Conservation (phyloP, 2,113 vertebrate genomes). For the Etheostoma cragini region DNA sequence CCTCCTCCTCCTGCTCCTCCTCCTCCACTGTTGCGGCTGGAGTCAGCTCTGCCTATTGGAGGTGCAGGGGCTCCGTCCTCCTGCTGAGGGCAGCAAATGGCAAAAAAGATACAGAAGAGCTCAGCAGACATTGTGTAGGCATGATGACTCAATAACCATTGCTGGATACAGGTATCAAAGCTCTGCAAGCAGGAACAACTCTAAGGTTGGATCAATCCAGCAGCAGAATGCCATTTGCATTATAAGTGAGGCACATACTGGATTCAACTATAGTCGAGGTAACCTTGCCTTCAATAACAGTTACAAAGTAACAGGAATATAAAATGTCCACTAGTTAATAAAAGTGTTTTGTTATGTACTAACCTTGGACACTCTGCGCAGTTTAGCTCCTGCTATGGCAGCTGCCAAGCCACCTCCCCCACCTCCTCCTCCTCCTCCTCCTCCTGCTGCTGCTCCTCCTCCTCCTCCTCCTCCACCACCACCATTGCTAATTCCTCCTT, state of each 20-base stretch:
- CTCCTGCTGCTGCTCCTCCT: conserved; percentile 67
- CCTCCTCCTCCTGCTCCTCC: conserved; percentile 64
- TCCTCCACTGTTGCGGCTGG: conserved; percentile 82
- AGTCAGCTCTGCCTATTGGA: conserved; percentile 78
- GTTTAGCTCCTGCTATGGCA: conserved; percentile 90
- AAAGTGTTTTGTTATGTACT: conserved; percentile 9
- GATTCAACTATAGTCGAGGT: not conserved
- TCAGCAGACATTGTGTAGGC: not conserved
- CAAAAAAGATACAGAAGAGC: conserved; percentile 21
- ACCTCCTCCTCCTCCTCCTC: conserved; percentile 64
- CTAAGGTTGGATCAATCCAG: not conserved
- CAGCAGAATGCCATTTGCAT: not conserved
- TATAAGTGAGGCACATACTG: not conserved
- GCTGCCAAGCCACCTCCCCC: conserved; percentile 85
- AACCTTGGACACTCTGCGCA: conserved; percentile 90
- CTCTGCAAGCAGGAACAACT: not conserved
- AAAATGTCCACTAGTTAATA: not conserved
- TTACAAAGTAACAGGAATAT: not conserved
- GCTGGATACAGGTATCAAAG: not conserved
- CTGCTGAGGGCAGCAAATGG: conserved; percentile 76
- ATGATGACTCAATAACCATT: not conserved
- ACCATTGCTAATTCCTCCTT: conserved; percentile 60
- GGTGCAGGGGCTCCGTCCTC: conserved; percentile 80
- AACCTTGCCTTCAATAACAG: not conserved
- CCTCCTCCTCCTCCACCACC: conserved; percentile 63